Percentiles rank a stretch among this genome's conserved stretches.
Conservation (phyloP, 2,888 invertebrate species). For the Agrypnus murinus region DNA sequence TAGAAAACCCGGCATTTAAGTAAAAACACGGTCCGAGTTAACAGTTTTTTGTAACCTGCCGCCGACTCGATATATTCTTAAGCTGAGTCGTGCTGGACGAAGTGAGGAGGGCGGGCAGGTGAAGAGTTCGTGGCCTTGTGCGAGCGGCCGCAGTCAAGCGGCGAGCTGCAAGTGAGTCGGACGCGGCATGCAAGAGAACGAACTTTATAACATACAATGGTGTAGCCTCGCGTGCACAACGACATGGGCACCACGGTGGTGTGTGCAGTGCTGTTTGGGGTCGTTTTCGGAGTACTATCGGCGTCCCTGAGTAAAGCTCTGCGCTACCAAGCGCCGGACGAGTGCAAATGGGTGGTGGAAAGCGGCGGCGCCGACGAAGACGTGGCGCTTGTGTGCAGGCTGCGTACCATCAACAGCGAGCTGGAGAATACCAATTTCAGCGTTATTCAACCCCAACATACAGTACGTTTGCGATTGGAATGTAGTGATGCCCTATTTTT, state of each 20-base stretch:
- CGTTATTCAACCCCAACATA: constrained; percentile 88
- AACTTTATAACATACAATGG: constrained; percentile 62
- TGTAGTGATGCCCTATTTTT: constrained; percentile 88
- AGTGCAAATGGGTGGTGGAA: constrained; percentile 85
- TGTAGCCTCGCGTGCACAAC: constrained; percentile 61
- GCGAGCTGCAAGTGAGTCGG: constrained; percentile 75
- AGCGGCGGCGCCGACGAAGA: constrained; percentile 78
- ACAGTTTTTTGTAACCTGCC: constrained; percentile 69
- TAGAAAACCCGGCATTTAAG: constrained; percentile 66
- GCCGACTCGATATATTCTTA: constrained; percentile 70
- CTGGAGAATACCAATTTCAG: constrained; percentile 88
- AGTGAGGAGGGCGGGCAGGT: constrained; percentile 63
- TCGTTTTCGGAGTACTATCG: constrained; percentile 76
- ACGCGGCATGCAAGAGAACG: constrained; percentile 69
- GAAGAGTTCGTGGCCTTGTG: constrained; percentile 71
- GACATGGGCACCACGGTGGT: constrained; percentile 74
- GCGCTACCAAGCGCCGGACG: constrained; percentile 86
- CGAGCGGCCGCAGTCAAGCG: constrained; percentile 74
- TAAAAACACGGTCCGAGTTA: constrained; percentile 64
- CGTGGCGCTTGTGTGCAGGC: constrained; percentile 82
- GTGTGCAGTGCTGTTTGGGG: constrained; percentile 76
- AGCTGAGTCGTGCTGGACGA: constrained; percentile 63
- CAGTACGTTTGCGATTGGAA: constrained; percentile 83
- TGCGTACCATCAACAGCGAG: constrained; percentile 87
- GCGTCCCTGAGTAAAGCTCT: constrained; percentile 77